These are phyloP conservation scores for Psettodes erumei DNA, from an alignment of 2,113 vertebrate species.

Conservation along the genomic window DNA sequence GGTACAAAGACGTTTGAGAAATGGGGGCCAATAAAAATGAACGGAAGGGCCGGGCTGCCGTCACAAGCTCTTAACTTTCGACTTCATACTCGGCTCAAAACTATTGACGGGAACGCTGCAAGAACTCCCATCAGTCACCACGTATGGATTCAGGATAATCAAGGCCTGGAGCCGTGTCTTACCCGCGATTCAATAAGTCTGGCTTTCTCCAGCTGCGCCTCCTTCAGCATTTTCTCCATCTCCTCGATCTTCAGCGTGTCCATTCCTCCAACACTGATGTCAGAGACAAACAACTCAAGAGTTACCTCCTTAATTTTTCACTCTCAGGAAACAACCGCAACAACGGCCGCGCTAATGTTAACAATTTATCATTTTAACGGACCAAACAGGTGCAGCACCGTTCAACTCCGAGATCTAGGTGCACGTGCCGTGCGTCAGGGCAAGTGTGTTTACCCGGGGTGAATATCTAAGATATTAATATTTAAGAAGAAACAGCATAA, in stretches of 20 bases:
- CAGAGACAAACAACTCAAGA: too few relatives aligned
- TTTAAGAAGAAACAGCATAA: too few relatives aligned
- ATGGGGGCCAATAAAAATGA: constrained; percentile 38
- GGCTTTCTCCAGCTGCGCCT: constrained; percentile 92
- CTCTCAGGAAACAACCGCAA: too few relatives aligned
- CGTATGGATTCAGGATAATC: constrained; percentile 28
- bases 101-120: constrained; percentile 19
- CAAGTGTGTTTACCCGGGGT: too few relatives aligned
- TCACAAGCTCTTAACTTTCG: background rate
- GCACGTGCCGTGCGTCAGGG: too few relatives aligned
- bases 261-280: constrained; percentile 85
- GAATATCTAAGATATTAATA: too few relatives aligned
- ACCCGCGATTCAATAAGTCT: constrained; percentile 92
- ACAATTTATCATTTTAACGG: too few relatives aligned
- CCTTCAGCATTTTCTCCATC: constrained; percentile 98
- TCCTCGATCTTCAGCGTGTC: constrained; percentile 91
- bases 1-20: background rate
- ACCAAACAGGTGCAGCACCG: too few relatives aligned
- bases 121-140: constrained; percentile 42
- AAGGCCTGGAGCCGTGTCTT: constrained; percentile 54
- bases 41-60: background rate
- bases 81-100: background rate
- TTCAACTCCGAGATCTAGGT: too few relatives aligned
- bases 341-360: too few relatives aligned
- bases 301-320: too few relatives aligned